Evolutionary conservation across 2,888 invertebrate species (phyloP).

Genomic region (Muscina levida): DNA sequence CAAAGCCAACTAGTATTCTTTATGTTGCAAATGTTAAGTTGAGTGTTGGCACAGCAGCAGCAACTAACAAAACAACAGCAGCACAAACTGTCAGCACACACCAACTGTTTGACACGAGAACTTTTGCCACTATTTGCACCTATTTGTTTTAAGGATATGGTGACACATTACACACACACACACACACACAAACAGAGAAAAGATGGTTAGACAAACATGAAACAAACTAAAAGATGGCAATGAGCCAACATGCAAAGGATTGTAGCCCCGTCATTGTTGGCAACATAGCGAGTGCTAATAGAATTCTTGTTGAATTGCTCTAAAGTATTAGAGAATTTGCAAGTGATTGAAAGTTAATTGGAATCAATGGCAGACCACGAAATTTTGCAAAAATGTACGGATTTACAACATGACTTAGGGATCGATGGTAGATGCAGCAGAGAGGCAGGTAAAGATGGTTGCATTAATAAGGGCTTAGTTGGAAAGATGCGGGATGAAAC

Average conservation of each 20-base stretch:
- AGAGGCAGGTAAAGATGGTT: too few relatives aligned
- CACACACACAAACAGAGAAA: slow-evolving; percentile 27
- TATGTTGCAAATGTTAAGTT: background rate
- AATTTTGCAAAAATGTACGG: too few relatives aligned
- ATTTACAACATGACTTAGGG: too few relatives aligned
- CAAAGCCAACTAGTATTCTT: background rate
- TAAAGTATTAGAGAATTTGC: slow-evolving; percentile 30
- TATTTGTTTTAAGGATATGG: slow-evolving; percentile 37
- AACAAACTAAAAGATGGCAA: slow-evolving; percentile 51
- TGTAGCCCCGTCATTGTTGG: background rate
- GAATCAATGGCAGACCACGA: slow-evolving; percentile 21
- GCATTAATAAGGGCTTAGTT: too few relatives aligned
- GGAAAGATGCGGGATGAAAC: too few relatives aligned
- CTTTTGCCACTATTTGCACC: slow-evolving; percentile 27
- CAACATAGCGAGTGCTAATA: background rate
- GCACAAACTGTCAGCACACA: slow-evolving; percentile 54
- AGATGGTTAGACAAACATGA: background rate
- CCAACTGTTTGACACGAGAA: slow-evolving; percentile 7
- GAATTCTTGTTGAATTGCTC: background rate
- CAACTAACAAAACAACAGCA: slow-evolving; percentile 5
- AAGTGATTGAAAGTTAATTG: slow-evolving; percentile 26
- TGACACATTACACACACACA: too few relatives aligned
- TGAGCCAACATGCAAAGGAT: slow-evolving; percentile 41
- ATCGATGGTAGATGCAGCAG: too few relatives aligned
- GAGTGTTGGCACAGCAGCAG: too few relatives aligned